A percentile compares a stretch with the other conserved stretches of the same genome.
Conservation (phyloP, 1,140 invertebrate species). For the Eufriesea mexicana region DNA sequence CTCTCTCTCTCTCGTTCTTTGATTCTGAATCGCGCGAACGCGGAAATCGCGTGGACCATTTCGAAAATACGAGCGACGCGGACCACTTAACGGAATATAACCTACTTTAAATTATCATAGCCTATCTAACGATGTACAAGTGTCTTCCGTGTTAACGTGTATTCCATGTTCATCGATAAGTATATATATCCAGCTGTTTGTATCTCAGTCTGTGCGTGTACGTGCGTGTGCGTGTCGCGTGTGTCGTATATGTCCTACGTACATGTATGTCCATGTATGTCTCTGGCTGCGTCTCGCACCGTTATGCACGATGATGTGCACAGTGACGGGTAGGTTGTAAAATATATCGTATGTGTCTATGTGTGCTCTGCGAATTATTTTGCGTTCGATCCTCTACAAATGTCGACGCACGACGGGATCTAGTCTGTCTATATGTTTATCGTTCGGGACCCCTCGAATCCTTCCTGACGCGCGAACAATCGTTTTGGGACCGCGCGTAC, state of each 20-base stretch:
- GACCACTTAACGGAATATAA: slow-evolving; percentile 75
- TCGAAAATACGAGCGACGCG: slow-evolving; percentile 70
- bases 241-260: neutral
- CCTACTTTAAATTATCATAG: slow-evolving; percentile 82
- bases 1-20: neutral
- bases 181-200: slow-evolving; percentile 13
- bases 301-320: slow-evolving; percentile 41
- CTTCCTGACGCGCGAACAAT: slow-evolving; percentile 34
- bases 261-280: neutral
- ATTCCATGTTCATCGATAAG: slow-evolving; percentile 7
- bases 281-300: slow-evolving; percentile 17
- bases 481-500: neutral
- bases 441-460: slow-evolving; percentile 42
- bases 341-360: slow-evolving; percentile 67
- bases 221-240: slow-evolving; percentile 34
- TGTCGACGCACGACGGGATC: slow-evolving; percentile 64
- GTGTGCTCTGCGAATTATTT: slow-evolving; percentile 50
- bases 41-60: slow-evolving; percentile 27
- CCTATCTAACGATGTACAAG: slow-evolving; percentile 78
- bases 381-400: slow-evolving; percentile 50
- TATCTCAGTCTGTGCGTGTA: slow-evolving; percentile 7
- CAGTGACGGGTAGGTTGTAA: slow-evolving; percentile 69
- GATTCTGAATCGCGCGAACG: neutral
- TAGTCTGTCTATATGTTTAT: slow-evolving; percentile 69
- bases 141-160: slow-evolving; percentile 8